phyloP scores from a whole-genome alignment of 2,797 vertebrate genomes.

The Notamacropus eugenii region DNA sequence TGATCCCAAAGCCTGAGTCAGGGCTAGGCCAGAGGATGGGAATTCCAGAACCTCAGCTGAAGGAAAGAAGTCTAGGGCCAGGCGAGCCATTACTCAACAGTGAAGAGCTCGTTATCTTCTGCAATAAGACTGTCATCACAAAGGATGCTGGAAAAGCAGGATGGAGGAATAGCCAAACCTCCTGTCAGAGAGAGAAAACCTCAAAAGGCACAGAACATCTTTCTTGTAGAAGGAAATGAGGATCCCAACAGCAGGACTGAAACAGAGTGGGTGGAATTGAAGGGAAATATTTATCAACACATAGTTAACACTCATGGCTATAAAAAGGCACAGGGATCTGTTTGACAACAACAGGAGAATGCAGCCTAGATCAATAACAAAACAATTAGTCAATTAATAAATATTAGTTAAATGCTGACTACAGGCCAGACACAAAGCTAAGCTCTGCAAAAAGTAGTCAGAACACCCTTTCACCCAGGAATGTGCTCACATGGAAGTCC shows the following conservation, averaged over 20 bases:
- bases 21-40: neutral
- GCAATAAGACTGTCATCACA: neutral
- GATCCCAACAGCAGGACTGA: conserved; percentile 61
- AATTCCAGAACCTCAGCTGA: neutral
- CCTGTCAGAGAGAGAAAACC: conserved; percentile 72
- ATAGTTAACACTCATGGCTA: conserved; percentile 63
- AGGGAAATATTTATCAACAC: conserved; percentile 78
- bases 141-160: conserved; percentile 1
- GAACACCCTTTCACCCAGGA: neutral
- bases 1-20: neutral
- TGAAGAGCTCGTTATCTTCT: neutral
- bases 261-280: conserved; percentile 72
- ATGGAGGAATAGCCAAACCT: conserved; percentile 63
- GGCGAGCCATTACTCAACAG: neutral
- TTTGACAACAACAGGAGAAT: conserved; percentile 45
- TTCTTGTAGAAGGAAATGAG: conserved; percentile 71
- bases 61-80: neutral
- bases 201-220: conserved; percentile 57
- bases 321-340: conserved; percentile 56
- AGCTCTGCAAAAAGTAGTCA: neutral
- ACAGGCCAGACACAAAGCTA: neutral
- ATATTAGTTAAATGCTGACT: neutral
- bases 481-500: neutral
- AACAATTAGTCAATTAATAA: neutral
- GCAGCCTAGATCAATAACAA: neutral